phyloP scores from a whole-genome alignment of 2,797 vertebrate species.

The Hozukius guyotensis region DNA sequence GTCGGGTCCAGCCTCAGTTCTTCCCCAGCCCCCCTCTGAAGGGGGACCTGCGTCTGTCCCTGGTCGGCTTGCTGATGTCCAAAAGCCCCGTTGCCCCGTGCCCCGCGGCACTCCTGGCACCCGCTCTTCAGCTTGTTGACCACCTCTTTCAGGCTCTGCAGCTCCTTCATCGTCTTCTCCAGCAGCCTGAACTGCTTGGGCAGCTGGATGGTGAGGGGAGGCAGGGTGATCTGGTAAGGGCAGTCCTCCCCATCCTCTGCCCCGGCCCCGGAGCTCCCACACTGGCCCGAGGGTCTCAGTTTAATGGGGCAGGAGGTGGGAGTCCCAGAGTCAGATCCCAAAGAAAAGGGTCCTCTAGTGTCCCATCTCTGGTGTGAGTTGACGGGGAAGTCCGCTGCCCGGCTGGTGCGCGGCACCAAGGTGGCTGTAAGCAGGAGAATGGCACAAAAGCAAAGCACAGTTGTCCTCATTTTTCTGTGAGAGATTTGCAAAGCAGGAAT shows the following conservation, averaged over 20 bases:
- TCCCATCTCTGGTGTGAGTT: constrained; percentile 75
- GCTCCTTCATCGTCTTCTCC: constrained; percentile 92
- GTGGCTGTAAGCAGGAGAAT: constrained; percentile 77
- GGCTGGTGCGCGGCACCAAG: constrained; percentile 43
- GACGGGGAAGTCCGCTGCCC: constrained; percentile 52
- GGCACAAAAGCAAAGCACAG: constrained; percentile 76
- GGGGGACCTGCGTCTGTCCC: constrained; percentile 75
- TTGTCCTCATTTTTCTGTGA: constrained; percentile 83
- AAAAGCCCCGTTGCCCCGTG: constrained; percentile 59
- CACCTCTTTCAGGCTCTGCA: constrained; percentile 90
- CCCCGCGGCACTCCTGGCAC: constrained; percentile 88
- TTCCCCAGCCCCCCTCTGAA: constrained; percentile 74
- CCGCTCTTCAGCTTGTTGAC: constrained; percentile 89
- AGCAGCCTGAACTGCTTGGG: constrained; percentile 90
- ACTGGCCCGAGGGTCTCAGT: constrained; percentile 87
- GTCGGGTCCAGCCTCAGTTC: constrained; percentile 45
- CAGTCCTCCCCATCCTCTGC: constrained; percentile 86
- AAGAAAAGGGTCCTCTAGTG: constrained; percentile 59
- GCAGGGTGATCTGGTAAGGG: constrained; percentile 90
- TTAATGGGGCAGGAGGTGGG: constrained; percentile 83
- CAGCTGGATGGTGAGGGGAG: constrained; percentile 91
- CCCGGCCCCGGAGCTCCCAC: constrained; percentile 71
- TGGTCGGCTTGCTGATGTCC: constrained; percentile 86
- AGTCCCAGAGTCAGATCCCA: constrained; percentile 68
- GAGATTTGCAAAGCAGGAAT: constrained; percentile 34